Evolutionary conservation across 1,140 invertebrate species (phyloP).

Genomic region (Pararge aegeria): DNA sequence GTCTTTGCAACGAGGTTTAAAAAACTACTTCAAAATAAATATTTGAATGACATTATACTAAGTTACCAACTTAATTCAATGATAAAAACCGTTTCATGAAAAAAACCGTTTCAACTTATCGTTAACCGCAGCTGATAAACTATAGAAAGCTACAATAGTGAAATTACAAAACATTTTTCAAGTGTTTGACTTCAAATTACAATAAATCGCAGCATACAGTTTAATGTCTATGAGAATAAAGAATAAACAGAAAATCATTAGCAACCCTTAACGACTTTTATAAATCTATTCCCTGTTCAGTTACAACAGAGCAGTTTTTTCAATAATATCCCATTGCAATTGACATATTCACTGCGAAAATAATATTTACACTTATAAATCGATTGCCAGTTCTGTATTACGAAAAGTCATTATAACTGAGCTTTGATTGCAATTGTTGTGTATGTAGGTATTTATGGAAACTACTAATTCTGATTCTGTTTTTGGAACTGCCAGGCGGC

Average conservation of each 20-base stretch:
- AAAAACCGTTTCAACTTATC: not conserved
- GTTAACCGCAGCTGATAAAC: not conserved
- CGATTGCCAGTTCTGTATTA: not conserved
- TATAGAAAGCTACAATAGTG: not conserved
- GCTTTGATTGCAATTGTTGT: not conserved
- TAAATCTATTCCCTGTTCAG: not conserved
- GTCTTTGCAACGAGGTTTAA: too few relatives aligned
- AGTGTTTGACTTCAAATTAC: not conserved
- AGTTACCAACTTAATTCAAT: too few relatives aligned
- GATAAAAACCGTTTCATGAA: too few relatives aligned
- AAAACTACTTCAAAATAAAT: too few relatives aligned
- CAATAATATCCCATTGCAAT: not conserved
- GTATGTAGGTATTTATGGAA: too few relatives aligned
- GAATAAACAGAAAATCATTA: not conserved
- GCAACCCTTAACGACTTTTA: not conserved
- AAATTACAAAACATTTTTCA: not conserved
- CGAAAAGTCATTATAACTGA: too few relatives aligned
- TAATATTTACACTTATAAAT: constrained; percentile 1
- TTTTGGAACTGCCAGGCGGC: too few relatives aligned
- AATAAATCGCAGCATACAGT: not conserved
- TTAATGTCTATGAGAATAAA: not conserved
- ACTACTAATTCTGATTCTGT: too few relatives aligned
- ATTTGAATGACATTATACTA: too few relatives aligned
- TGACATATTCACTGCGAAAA: not conserved
- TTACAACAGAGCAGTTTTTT: not conserved